phyloP scores from a whole-genome alignment of 2,113 vertebrate genomes.

The Pterocles gutturalis region DNA sequence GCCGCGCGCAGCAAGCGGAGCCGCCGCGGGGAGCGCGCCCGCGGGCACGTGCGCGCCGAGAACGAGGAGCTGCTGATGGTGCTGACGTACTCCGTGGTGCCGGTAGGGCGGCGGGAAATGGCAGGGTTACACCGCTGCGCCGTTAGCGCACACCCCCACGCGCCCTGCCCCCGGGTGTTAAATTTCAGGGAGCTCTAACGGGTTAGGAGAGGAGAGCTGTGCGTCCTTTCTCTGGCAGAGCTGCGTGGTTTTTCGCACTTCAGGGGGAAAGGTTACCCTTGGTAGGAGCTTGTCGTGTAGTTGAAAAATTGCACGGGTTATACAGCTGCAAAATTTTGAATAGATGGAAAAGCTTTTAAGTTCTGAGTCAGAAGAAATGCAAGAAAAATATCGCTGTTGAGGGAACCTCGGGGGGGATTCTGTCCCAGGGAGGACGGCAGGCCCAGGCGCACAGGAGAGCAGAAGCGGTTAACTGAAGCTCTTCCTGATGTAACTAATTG shows the following conservation, averaged over 20 bases:
- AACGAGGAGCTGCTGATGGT: conserved; percentile 88
- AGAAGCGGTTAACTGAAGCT: background rate
- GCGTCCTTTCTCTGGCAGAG: background rate
- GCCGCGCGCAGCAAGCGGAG: conserved; percentile 86
- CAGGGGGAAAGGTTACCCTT: background rate
- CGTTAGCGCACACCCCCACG: no score
- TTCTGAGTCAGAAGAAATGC: background rate
- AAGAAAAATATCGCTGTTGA: background rate
- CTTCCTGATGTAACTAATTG: background rate
- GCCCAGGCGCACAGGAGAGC: background rate
- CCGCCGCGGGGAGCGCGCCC: conserved; percentile 68
- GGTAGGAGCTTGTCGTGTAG: background rate
- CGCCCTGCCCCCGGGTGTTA: no score
- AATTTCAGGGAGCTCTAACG: background rate
- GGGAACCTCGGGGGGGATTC: background rate
- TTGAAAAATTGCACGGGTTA: background rate
- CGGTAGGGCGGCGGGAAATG: conserved; percentile 79
- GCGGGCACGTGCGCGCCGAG: conserved; percentile 70
- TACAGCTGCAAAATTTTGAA: background rate
- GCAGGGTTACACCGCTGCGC: no score
- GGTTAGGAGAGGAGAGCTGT: background rate
- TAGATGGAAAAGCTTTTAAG: background rate
- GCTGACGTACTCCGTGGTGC: conserved; percentile 95
- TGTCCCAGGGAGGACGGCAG: background rate
- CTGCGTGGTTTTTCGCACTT: background rate